phyloP scores from a whole-genome alignment of 2,797 vertebrate genomes.

The Muscicapa comitata region DNA sequence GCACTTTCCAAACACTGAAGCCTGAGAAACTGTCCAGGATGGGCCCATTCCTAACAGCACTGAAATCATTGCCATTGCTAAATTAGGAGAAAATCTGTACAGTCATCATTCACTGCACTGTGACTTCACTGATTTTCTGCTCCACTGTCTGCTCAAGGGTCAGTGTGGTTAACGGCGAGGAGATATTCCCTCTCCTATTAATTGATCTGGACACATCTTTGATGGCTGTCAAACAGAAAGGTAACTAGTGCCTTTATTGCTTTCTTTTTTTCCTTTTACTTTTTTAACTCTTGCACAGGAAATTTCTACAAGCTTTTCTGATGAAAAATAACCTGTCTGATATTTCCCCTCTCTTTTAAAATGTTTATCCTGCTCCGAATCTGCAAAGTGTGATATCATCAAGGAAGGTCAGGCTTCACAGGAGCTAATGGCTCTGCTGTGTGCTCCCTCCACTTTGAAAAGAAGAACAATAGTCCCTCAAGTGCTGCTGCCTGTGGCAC shows the following conservation, averaged over 20 bases:
- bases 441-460: constrained; percentile 24
- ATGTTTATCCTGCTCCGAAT: constrained; percentile 6
- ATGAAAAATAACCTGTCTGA: not conserved
- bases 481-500: constrained; percentile 20
- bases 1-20: not conserved
- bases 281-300: not conserved
- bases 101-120: not conserved
- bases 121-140: not conserved
- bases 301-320: not conserved
- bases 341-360: constrained; percentile 24
- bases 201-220: not conserved
- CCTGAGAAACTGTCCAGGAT: not conserved
- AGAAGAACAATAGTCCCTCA: constrained; percentile 17
- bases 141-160: not conserved
- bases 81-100: not conserved
- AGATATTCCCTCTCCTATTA: not conserved
- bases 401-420: constrained; percentile 21
- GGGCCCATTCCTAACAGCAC: not conserved
- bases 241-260: not conserved
- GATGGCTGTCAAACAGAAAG: not conserved
- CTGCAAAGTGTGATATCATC: not conserved
- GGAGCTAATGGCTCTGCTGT: not conserved
- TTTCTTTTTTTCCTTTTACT: not conserved
- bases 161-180: rapidly evolving
- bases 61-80: not conserved